A percentile compares a stretch with the other conserved stretches of the same genome.
phyloP scores from a whole-genome alignment of 1,140 invertebrate genomes.

The Neodiprion lecontei region DNA sequence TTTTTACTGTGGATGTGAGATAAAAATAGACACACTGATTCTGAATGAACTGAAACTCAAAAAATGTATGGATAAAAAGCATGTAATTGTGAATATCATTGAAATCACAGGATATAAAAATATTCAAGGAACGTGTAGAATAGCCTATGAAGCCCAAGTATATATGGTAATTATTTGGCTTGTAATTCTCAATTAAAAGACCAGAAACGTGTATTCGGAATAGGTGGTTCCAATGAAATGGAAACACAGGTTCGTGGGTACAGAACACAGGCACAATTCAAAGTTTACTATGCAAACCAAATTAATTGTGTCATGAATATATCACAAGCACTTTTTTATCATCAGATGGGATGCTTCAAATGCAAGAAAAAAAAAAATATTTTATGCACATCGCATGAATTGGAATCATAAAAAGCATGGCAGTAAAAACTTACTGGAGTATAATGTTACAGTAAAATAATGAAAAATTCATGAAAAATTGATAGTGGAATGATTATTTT shows the following conservation, averaged over 20 bases:
- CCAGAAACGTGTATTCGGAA: neutral
- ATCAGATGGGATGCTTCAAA: too few relatives aligned
- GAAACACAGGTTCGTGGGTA: neutral
- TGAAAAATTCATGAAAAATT: too few relatives aligned
- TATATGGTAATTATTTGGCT: neutral
- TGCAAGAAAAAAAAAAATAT: too few relatives aligned
- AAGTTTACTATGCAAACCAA: too few relatives aligned
- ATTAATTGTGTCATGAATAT: too few relatives aligned
- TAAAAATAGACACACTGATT: neutral
- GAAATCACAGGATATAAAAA: neutral
- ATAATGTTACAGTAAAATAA: too few relatives aligned
- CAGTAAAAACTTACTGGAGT: too few relatives aligned
- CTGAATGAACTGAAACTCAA: neutral
- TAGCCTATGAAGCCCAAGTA: neutral
- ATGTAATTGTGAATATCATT: neutral
- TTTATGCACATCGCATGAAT: too few relatives aligned
- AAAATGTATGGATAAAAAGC: neutral
- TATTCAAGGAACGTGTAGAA: neutral
- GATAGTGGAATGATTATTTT: too few relatives aligned
- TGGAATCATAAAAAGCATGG: too few relatives aligned
- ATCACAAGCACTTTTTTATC: too few relatives aligned
- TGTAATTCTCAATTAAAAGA: neutral
- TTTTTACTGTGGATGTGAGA: neutral
- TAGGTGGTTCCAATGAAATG: neutral
- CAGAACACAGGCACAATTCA: too few relatives aligned